Base-by-base conservation (phyloP, 2,797 vertebrate species). In the Rhinella marina region DNA sequence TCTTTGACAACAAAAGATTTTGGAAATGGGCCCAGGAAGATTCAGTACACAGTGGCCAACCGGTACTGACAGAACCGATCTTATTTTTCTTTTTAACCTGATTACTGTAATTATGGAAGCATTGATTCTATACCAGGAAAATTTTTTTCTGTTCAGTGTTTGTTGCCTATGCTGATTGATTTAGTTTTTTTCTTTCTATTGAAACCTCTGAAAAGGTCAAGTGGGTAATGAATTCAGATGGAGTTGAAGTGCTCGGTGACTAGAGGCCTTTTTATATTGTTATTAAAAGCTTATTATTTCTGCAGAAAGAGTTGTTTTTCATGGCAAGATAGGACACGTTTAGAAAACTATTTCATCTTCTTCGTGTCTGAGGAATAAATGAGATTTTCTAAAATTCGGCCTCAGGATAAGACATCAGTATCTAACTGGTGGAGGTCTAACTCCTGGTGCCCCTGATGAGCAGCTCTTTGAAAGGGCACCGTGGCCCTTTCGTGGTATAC, bases 121-220 rank as follows among this genome's bases (percentile, higher is more conserved):
- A 32, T 32, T 72, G 72, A 23, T 75, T 21, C 7, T 23, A 10
- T 50, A 8, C 32, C 19, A n/a, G 10, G 3, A 21, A 75, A 75
- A 50, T 75, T n/a, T 21, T 1, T 75, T 75, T 75, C 32, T 3
- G 32, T 12, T 3, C 32, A 19, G 19, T 41, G 70, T 75, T 48
- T 48, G 32, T 75, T 41, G 6, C 41, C 41, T 50, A 7, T n/a
- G 41, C 72, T 50, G 21, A 75, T 50, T 10, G 21, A 75, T 75
- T 75, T 75, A n/a, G 72, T 23, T 73, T 41, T 75, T 75, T 52
- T 4, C 41, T 41, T 23, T 75, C 19, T 75, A 12, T 75, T 6
- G 23, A 21, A 78, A 56, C 12, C 16, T 78, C 27, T 56, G 16
- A 78, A 54, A 76, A 78, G 76, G 76, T 78, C 76, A 78, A 56